Conservation (phyloP, 2,888 invertebrate genomes). For the Sarcophaga rosellei region DNA sequence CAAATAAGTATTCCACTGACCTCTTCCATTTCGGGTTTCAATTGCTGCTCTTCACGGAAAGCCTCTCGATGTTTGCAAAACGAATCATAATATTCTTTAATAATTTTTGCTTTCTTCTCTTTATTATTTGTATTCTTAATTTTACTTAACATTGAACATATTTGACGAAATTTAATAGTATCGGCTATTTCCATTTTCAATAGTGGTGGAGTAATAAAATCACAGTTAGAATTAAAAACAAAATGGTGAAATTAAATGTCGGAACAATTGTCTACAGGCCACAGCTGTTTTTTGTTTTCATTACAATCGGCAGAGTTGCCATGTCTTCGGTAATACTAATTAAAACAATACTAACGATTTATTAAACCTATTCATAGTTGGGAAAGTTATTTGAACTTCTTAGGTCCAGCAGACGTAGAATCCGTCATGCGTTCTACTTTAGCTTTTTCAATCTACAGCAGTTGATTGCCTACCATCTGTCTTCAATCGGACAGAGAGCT, state of each 20-base stretch:
- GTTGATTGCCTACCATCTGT: too few species aligned
- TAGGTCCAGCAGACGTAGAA: too few species aligned
- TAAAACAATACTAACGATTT: not conserved
- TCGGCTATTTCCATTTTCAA: conserved; percentile 75
- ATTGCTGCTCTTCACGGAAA: conserved; percentile 70
- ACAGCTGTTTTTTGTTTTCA: conserved; percentile 42
- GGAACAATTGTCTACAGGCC: not conserved
- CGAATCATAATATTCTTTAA: conserved; percentile 76
- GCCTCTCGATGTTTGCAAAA: conserved; percentile 75
- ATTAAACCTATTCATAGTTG: too few species aligned
- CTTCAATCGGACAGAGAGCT: too few species aligned
- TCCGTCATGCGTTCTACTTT: too few species aligned
- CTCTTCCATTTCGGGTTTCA: conserved; percentile 62
- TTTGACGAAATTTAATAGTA: conserved; percentile 76
- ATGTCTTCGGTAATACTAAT: not conserved
- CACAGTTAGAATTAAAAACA: not conserved
- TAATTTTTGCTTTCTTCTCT: conserved; percentile 73
- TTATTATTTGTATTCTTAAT: conserved; percentile 72
- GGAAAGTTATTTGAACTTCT: too few species aligned
- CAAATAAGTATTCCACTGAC: conserved; percentile 25
- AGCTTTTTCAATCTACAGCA: too few species aligned
- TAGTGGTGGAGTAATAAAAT: not conserved
- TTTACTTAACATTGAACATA: conserved; percentile 77
- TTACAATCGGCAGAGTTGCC: conserved; percentile 13
- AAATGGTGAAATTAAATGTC: conserved; percentile 40